These are phyloP conservation scores for Lordiphosa collinella DNA, from an alignment of 1,140 invertebrate species.

Conservation along the genomic window DNA sequence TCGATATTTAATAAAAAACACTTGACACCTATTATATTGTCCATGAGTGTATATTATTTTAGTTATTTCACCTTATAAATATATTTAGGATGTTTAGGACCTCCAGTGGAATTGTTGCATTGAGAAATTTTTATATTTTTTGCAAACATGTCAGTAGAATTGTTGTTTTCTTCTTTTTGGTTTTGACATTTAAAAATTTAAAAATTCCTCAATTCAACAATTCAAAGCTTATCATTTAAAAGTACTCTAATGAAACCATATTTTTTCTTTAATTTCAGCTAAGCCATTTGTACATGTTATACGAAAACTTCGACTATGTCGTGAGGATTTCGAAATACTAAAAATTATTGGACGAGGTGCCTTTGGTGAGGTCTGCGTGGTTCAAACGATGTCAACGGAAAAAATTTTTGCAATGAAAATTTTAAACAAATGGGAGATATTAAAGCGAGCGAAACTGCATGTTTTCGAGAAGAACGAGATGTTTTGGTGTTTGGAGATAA, in stretches of 20 bases:
- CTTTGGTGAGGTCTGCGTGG: conserved; percentile 99
- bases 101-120: no score
- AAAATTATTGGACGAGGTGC: conserved; percentile 99
- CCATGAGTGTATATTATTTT: no score
- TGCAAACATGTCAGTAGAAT: no score
- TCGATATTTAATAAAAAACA: no score
- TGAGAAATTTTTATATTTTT: no score
- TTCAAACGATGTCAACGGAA: conserved; percentile 84
- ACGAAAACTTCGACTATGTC: conserved; percentile 92
- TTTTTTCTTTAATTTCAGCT: conserved; percentile 82
- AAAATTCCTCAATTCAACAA: no score
- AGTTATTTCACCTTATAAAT: no score
- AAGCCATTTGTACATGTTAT: conserved; percentile 95
- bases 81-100: no score
- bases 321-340: conserved; percentile 98
- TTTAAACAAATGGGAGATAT: conserved; percentile 99
- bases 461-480: conserved; percentile 97
- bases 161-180: no score
- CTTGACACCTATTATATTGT: no score
- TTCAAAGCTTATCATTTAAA: no score
- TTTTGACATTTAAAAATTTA: no score
- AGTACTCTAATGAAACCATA: background rate
- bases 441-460: conserved; percentile 98
- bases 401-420: conserved; percentile 99
- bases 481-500: conserved; percentile 98